phyloP scores from a whole-genome alignment of 2,113 vertebrate genomes.

The Myotis lucifugus region DNA sequence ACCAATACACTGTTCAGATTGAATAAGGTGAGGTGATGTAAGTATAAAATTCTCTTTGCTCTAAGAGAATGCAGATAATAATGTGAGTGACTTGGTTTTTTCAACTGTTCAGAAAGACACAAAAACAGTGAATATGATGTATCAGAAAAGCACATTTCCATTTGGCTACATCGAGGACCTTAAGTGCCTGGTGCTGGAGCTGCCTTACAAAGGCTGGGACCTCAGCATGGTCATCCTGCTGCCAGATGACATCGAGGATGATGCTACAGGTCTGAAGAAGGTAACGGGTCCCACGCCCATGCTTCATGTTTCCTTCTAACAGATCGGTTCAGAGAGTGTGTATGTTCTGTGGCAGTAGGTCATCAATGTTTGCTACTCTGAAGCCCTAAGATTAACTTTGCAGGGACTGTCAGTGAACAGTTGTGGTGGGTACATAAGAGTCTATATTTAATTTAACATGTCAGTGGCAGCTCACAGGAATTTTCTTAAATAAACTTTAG shows the following conservation, averaged over 20 bases:
- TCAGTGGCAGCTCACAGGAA: background rate
- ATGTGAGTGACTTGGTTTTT: background rate
- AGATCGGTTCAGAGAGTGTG: rapidly evolving
- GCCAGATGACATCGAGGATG: conserved; percentile 86
- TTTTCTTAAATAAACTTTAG: background rate
- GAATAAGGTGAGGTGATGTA: conserved; percentile 84
- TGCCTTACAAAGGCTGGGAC: conserved; percentile 88
- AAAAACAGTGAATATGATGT: conserved; percentile 93
- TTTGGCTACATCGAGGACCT: conserved; percentile 86
- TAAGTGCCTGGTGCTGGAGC: conserved; percentile 88
- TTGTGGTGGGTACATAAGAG: background rate
- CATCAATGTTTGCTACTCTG: background rate
- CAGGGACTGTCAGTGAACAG: background rate
- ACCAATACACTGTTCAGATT: conserved; percentile 87
- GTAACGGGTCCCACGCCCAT: conserved; percentile 70
- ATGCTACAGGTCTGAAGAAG: conserved; percentile 87
- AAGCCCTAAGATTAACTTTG: background rate
- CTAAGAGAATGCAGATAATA: background rate
- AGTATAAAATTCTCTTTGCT: background rate
- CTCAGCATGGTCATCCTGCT: conserved; percentile 95
- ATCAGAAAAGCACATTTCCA: conserved; percentile 87
- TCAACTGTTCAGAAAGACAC: conserved; percentile 86
- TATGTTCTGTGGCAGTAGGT: rapidly evolving
- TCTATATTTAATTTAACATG: too few relatives aligned
- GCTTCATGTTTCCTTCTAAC: background rate